Conservation (phyloP, 2,888 invertebrate genomes). For the Eucriotettix oculatus region DNA sequence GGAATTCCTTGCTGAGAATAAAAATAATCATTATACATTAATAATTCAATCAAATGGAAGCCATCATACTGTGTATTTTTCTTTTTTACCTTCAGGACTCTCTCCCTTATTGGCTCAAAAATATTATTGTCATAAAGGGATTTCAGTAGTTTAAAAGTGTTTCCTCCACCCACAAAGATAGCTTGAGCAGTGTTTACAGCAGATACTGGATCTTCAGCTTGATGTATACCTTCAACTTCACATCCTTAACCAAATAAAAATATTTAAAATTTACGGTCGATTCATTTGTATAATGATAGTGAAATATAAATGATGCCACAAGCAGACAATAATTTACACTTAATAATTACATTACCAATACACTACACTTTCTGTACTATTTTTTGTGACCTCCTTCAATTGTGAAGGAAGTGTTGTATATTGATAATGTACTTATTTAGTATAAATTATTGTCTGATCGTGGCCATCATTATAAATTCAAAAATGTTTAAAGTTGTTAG, state of each 20-base stretch:
- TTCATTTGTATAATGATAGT: background rate
- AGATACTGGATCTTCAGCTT: conserved; percentile 29
- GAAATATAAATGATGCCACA: background rate
- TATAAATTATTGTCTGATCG: too few species aligned
- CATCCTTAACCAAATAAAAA: conserved; percentile 26
- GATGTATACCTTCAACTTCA: conserved; percentile 46
- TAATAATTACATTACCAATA: too few species aligned
- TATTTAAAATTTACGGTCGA: background rate
- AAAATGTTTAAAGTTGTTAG: too few species aligned
- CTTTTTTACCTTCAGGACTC: conserved; percentile 5
- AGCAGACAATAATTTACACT: background rate
- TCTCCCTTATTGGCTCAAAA: conserved; percentile 39
- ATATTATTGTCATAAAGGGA: conserved; percentile 49
- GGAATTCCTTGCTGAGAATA: conserved; percentile 35
- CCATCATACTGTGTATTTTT: background rate
- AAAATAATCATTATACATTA: background rate
- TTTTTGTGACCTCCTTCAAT: too few species aligned
- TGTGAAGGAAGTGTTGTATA: too few species aligned
- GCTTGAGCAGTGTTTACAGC: conserved; percentile 46
- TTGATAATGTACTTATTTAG: too few species aligned
- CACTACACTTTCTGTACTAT: too few species aligned
- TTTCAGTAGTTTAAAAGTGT: conserved; percentile 59
- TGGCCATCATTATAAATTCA: too few species aligned
- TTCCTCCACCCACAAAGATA: conserved; percentile 66
- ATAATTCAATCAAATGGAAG: background rate